These are phyloP conservation scores for Mylabris sibirica DNA, from an alignment of 2,888 invertebrate species.

Conservation along the genomic window DNA sequence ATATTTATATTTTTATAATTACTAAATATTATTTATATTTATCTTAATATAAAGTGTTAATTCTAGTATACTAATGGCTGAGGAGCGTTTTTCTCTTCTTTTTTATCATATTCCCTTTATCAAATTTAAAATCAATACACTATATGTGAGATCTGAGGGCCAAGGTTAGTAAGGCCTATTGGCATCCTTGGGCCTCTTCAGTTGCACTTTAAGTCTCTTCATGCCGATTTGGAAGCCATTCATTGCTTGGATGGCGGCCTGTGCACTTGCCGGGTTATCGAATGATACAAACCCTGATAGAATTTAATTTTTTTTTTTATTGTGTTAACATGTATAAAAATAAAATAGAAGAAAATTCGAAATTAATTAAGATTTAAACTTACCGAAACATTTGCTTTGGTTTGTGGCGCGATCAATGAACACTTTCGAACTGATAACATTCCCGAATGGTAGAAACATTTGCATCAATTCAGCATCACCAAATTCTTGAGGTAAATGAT, in stretches of 20 bases:
- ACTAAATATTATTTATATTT: conserved; percentile 20
- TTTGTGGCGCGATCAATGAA: conserved; percentile 99
- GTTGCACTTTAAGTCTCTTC: conserved; percentile 99
- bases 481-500: conserved; percentile 99
- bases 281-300: conserved; percentile 95
- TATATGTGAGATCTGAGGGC: conserved; percentile 51
- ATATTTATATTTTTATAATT: conserved; percentile 16
- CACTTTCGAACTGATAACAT: conserved; percentile 99
- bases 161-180: conserved; percentile 95
- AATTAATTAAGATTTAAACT: conserved; percentile 58
- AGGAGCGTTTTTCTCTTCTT: conserved; percentile 36
- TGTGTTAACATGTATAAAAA: too few relatives aligned
- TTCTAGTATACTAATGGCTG: conserved; percentile 55
- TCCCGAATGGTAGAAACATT: conserved; percentile 99
- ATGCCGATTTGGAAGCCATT: conserved; percentile 99
- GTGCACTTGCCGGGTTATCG: conserved; percentile 98
- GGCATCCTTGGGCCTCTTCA: conserved; percentile 98
- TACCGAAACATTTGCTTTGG: conserved; percentile 99
- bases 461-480: conserved; percentile 99
- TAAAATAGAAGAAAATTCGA: background rate
- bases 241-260: conserved; percentile 99
- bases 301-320: background rate
- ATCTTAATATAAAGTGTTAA: conserved; percentile 37
- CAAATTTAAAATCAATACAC: conserved; percentile 32
- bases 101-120: conserved; percentile 26